A percentile compares a stretch with the other conserved stretches of the same genome.
These are phyloP conservation scores for Bovichtus variegatus DNA, from an alignment of 2,797 vertebrate species.

Conservation along the genomic window DNA sequence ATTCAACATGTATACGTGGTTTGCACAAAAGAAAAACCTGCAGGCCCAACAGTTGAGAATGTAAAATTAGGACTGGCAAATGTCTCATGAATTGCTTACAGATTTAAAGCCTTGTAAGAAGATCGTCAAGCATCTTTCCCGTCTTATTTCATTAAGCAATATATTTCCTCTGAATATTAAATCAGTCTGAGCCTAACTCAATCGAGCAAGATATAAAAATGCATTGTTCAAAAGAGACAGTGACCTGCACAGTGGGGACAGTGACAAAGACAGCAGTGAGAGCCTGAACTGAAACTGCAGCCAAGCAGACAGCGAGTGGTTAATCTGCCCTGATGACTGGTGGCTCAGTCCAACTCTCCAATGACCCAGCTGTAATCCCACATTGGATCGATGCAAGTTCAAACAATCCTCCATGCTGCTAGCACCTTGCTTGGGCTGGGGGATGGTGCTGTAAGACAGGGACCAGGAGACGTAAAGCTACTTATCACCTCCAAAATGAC, in stretches of 20 bases:
- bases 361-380: constrained; percentile 85
- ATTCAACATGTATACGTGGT: constrained; percentile 29
- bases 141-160: constrained; percentile 44
- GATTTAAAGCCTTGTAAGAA: constrained; percentile 15
- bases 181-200: constrained; percentile 24
- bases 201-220: constrained; percentile 43
- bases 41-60: constrained; percentile 28
- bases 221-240: constrained; percentile 49
- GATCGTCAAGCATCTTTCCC: constrained; percentile 9
- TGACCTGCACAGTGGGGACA: constrained; percentile 60
- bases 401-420: constrained; percentile 82
- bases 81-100: constrained; percentile 23
- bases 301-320: constrained; percentile 77
- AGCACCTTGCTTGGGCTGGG: constrained; percentile 75
- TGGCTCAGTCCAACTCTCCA: constrained; percentile 79
- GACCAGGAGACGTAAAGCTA: constrained; percentile 81
- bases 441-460: constrained; percentile 71
- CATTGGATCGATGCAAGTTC: constrained; percentile 84
- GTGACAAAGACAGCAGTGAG: constrained; percentile 59
- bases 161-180: constrained; percentile 37
- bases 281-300: constrained; percentile 72
- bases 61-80: constrained; percentile 17
- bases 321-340: constrained; percentile 84
- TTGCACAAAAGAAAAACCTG: constrained; percentile 35
- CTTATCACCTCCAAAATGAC: constrained; percentile 86